Evolutionary conservation across 1,140 invertebrate species (phyloP).

Genomic region (Cotesia glomerata): DNA sequence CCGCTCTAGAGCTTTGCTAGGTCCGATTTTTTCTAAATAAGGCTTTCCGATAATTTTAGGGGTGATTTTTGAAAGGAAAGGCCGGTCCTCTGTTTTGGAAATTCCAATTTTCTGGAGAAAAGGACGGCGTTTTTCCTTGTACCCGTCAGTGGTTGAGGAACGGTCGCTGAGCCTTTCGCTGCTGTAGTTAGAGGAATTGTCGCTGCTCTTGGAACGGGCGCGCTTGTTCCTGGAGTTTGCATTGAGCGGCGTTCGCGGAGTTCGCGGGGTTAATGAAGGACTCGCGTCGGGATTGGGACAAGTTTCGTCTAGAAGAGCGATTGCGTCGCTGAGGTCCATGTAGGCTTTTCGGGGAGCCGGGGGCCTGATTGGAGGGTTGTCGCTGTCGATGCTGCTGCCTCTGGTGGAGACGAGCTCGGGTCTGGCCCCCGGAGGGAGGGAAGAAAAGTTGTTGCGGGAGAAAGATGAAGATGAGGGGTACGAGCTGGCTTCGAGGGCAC

Average conservation of each 20-base stretch:
- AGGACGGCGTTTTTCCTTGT: constrained; percentile 48
- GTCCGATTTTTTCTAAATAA: constrained; percentile 57
- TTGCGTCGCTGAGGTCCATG: constrained; percentile 58
- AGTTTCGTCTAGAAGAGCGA: constrained; percentile 58
- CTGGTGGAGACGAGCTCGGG: constrained; percentile 47
- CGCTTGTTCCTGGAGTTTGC: constrained; percentile 51
- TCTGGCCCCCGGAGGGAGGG: constrained; percentile 13
- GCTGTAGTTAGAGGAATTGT: constrained; percentile 58
- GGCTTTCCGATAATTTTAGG: constrained; percentile 58
- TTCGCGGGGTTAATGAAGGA: constrained; percentile 53
- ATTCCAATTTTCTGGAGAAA: constrained; percentile 59
- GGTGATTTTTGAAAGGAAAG: constrained; percentile 51
- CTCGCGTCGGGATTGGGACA: constrained; percentile 56
- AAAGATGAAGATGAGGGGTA: constrained; percentile 44
- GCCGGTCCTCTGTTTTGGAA: constrained; percentile 58
- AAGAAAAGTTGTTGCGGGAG: constrained; percentile 26
- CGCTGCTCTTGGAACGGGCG: constrained; percentile 58
- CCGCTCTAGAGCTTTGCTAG: constrained; percentile 54
- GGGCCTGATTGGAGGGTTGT: constrained; percentile 13
- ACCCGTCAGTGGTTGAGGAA: constrained; percentile 46
- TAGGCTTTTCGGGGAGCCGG: constrained; percentile 46
- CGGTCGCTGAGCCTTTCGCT: constrained; percentile 53
- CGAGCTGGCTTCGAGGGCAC: constrained; percentile 44
- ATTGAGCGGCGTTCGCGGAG: constrained; percentile 53
- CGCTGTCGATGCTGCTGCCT: constrained; percentile 53